These are phyloP conservation scores for Agonopterix heracliana DNA, from an alignment of 2,888 invertebrate species.

Conservation along the genomic window DNA sequence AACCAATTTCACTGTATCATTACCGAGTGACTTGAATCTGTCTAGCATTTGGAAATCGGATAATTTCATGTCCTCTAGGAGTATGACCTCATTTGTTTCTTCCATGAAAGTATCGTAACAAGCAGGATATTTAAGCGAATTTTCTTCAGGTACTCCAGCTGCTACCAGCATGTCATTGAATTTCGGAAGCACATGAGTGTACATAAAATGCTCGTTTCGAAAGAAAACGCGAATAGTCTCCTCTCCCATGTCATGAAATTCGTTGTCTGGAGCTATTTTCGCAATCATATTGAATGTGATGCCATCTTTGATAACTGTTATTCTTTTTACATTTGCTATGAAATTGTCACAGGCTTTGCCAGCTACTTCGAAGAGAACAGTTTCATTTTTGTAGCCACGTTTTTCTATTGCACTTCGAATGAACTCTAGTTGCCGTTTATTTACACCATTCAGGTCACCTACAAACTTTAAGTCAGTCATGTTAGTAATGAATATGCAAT, in stretches of 20 bases:
- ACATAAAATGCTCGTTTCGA: constrained; percentile 30
- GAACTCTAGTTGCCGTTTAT: constrained; percentile 12
- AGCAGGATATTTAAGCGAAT: constrained; percentile 23
- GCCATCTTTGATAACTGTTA: neutral
- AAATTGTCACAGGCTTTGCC: too few relatives aligned
- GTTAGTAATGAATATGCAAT: too few relatives aligned
- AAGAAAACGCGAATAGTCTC: constrained; percentile 16
- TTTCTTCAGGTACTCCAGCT: constrained; percentile 21
- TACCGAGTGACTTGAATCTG: constrained; percentile 14
- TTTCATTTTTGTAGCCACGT: neutral
- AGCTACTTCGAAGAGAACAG: too few relatives aligned
- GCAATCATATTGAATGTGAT: constrained; percentile 31
- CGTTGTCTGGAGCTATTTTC: constrained; percentile 33
- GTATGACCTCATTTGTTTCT: constrained; percentile 29
- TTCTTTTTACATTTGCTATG: too few relatives aligned
- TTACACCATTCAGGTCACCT: constrained; percentile 14
- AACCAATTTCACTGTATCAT: constrained; percentile 19
- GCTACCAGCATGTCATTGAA: constrained; percentile 22
- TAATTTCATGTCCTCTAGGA: constrained; percentile 34
- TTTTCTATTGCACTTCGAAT: constrained; percentile 14
- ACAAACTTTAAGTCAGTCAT: constrained; percentile 5
- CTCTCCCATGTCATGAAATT: too few relatives aligned
- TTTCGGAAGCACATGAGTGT: constrained; percentile 27
- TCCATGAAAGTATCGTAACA: constrained; percentile 29
- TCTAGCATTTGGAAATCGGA: constrained; percentile 26